phyloP scores from a whole-genome alignment of 2,113 vertebrate species.

The Pomatorhinus ruficollis region DNA sequence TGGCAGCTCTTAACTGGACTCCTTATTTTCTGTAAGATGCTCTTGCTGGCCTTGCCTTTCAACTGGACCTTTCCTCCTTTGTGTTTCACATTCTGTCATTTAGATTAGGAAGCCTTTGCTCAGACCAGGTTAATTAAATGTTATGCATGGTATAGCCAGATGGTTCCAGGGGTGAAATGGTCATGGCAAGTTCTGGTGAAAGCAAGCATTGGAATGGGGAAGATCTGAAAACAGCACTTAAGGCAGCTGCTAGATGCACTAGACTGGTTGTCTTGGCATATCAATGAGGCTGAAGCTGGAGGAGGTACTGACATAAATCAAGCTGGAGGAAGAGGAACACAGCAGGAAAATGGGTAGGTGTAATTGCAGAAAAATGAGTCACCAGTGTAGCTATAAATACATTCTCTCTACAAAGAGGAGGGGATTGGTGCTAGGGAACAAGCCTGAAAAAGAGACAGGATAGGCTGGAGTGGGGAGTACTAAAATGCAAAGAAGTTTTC shows the following conservation, averaged over 20 bases:
- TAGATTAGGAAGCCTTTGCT: background rate
- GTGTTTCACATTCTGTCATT: background rate
- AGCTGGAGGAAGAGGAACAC: background rate
- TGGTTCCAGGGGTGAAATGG: background rate
- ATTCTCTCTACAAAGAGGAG: background rate
- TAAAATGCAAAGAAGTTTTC: background rate
- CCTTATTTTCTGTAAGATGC: background rate
- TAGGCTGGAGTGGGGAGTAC: background rate
- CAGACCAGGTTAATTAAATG: background rate
- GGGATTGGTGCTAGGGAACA: conserved; percentile 1
- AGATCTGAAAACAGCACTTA: background rate
- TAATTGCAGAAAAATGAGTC: conserved; percentile 48
- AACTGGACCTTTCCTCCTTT: background rate
- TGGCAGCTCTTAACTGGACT: background rate
- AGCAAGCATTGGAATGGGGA: background rate
- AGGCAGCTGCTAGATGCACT: background rate
- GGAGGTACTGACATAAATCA: conserved; percentile 9
- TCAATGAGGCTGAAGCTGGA: conserved; percentile 4
- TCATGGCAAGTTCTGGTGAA: background rate
- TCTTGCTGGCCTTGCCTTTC: background rate
- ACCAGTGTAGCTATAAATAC: conserved; percentile 41
- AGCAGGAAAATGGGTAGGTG: conserved; percentile 47
- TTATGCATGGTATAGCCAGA: background rate
- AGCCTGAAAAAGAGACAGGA: background rate
- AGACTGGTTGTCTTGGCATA: conserved; percentile 8